Evolutionary conservation across 1,140 invertebrate species (phyloP).

Genomic region (Cyclina sinensis): DNA sequence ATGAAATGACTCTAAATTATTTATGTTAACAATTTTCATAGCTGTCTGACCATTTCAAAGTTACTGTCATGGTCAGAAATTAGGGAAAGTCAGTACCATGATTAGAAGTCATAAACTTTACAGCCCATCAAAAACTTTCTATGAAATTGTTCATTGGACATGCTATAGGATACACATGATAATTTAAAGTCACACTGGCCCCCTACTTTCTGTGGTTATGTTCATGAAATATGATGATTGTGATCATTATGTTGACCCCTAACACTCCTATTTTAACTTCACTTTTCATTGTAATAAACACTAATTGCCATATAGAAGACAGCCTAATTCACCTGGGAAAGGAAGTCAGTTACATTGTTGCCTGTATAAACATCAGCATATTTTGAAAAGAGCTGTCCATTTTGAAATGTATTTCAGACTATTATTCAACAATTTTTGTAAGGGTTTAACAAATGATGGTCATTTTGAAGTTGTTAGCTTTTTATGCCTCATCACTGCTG

Average conservation of each 20-base stretch:
- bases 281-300: conserved; percentile 15
- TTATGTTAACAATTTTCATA: no score
- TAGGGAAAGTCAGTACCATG: not conserved
- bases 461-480: conserved; percentile 20
- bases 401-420: not conserved
- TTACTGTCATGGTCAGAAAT: not conserved
- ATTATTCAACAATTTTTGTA: conserved; percentile 18
- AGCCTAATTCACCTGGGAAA: conserved; percentile 9
- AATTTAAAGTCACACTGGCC: not conserved
- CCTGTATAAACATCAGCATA: not conserved
- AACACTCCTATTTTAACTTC: conserved; percentile 29
- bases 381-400: conserved; percentile 24
- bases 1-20: no score
- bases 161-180: not conserved
- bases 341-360: conserved; percentile 1
- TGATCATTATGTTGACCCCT: conserved; percentile 28
- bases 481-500: not conserved
- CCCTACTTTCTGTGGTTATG: not conserved
- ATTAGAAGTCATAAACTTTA: conserved; percentile 1
- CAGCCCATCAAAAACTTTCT: not conserved
- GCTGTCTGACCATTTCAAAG: no score
- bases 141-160: not conserved
- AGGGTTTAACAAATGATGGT: conserved; percentile 34
- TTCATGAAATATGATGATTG: conserved; percentile 35
- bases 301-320: not conserved